These are phyloP conservation scores for Apotomis capreana DNA, from an alignment of 2,888 invertebrate genomes.

Conservation along the genomic window DNA sequence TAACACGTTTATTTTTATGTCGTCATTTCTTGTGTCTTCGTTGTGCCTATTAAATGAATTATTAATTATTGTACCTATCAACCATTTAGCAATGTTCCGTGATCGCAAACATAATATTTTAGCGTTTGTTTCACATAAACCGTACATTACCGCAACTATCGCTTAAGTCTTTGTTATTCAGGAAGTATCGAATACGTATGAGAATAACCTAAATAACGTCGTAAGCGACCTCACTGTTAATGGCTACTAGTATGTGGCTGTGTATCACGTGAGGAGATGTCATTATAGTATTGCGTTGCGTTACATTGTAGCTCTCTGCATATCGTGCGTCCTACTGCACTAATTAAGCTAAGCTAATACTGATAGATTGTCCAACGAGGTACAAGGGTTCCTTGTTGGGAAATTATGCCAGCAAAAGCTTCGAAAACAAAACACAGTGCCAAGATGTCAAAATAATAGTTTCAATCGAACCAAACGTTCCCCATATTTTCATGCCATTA, in stretches of 20 bases:
- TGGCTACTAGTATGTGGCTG: neutral
- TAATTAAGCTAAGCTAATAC: conserved; percentile 23
- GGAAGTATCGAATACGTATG: neutral
- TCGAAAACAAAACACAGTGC: neutral
- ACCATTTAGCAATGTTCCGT: conserved; percentile 9
- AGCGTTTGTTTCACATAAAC: neutral
- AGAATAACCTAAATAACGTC: neutral
- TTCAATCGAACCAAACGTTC: too few relatives aligned
- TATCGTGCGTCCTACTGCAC: conserved; percentile 36
- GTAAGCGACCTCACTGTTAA: neutral
- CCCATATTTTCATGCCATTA: too few relatives aligned
- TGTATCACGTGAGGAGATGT: conserved; percentile 20
- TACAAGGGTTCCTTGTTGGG: conserved; percentile 13
- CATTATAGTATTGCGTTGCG: conserved; percentile 15
- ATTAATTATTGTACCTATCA: conserved; percentile 4
- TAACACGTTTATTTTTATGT: neutral
- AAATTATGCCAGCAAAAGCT: neutral
- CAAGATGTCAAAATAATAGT: neutral
- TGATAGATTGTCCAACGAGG: conserved; percentile 1
- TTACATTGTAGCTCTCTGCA: conserved; percentile 16
- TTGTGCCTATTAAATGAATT: neutral
- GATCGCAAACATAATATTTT: neutral
- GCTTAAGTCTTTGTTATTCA: neutral
- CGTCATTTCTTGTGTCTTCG: too few relatives aligned
- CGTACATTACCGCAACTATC: neutral